Base-by-base conservation (phyloP, 2,888 invertebrate species). In the Lamproptera curius region DNA sequence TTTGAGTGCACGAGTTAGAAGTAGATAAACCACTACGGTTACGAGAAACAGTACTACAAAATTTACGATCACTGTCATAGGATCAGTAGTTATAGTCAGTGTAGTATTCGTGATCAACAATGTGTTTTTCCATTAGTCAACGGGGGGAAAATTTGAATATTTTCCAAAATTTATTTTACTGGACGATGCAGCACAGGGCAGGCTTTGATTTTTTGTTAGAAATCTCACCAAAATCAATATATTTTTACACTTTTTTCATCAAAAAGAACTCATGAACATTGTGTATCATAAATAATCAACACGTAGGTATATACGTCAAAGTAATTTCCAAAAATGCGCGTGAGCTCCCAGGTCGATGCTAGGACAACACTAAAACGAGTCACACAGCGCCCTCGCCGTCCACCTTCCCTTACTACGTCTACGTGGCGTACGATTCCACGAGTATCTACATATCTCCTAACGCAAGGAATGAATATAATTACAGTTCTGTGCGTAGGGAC, bases 81-180 rank as follows among this genome's bases (percentile, higher is more conserved):
- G 16, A 42, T 10, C 16, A 42, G 16, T 42, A 15, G 42, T 8
- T 34, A 17, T 34, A 20, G 34, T 15, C 42, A 23, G n/a, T n/a
- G n/a, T n/a, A n/a, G n/a, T 36, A 16, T 36, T 16, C 16, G 16
- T 16, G 9, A 16, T 36, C 36, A 16, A 2, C 9, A 5, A 36
- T 36, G 10, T 36, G 9, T 9, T 36, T 16, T 36, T 36, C 11
- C 37, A 41, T 44, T 38, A n/a, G 34, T 16, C 39, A 39, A 46
- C 16, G 46, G 39, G 13, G 46, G 39, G 28, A 23, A 33, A 39
- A 46, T 46, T 46, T 31, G 46, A 46, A 46, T 14, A 35, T 46
- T 39, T 46, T 46, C 46, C 40, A 46, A 46, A 33, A 46, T 46
- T 46, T 46, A 46, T 46, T 35, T 40, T 46, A 35, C 46, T 46